Evolutionary conservation across 2,888 invertebrate genomes (phyloP).

Genomic region (Hydropsyche betteni): DNA sequence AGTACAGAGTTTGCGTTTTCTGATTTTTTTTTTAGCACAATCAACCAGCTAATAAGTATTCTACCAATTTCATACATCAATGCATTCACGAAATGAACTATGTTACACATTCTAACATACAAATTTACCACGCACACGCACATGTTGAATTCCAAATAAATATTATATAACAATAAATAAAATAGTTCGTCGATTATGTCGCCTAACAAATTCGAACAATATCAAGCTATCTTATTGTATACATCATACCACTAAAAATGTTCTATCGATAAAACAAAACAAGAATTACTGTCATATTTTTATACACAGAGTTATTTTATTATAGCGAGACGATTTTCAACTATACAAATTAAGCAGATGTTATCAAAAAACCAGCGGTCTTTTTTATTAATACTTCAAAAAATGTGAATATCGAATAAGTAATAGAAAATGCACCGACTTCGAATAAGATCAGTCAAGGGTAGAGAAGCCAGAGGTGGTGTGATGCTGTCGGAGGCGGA

Average conservation of each 20-base stretch:
- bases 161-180: constrained; percentile 37
- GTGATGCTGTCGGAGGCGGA: constrained; percentile 63
- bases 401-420: constrained; percentile 29
- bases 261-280: constrained; percentile 13
- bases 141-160: constrained; percentile 29
- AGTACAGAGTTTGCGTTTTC: constrained; percentile 4
- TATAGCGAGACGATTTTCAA: constrained; percentile 5
- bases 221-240: neutral
- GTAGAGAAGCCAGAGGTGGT: constrained; percentile 55
- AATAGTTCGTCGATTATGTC: constrained; percentile 11
- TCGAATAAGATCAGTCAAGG: constrained; percentile 44
- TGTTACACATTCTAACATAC: constrained; percentile 15
- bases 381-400: constrained; percentile 6
- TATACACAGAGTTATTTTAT: constrained; percentile 4
- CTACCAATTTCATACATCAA: neutral
- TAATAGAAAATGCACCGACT: constrained; percentile 41
- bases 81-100: constrained; percentile 26
- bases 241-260: constrained; percentile 8
- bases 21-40: constrained; percentile 15
- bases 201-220: constrained; percentile 32
- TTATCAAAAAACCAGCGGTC: constrained; percentile 2
- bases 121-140: neutral
- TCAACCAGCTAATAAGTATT: constrained; percentile 19
- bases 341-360: constrained; percentile 34
- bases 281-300: neutral